Conservation (phyloP, 2,113 vertebrate genomes). For the Ornithorhynchus anatinus region DNA sequence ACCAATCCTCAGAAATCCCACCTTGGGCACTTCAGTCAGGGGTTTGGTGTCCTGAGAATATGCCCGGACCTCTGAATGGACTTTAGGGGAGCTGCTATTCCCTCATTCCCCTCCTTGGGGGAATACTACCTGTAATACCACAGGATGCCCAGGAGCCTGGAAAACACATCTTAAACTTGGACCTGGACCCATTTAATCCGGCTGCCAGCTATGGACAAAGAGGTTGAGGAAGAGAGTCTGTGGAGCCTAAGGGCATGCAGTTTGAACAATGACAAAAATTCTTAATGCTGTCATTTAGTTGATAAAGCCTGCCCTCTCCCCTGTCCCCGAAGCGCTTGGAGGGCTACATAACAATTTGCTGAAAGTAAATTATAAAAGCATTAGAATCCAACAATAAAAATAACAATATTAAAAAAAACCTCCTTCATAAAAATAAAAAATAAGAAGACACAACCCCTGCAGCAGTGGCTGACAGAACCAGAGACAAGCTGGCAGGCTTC, state of each 20-base stretch:
- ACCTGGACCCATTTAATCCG: too few species aligned
- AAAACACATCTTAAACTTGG: too few species aligned
- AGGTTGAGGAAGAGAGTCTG: neutral
- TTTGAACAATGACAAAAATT: neutral
- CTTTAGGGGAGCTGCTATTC: too few species aligned
- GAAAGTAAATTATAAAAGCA: constrained; percentile 54
- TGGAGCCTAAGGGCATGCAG: neutral
- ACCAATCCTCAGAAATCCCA: too few species aligned
- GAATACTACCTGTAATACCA: too few species aligned
- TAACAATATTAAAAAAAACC: constrained; percentile 57
- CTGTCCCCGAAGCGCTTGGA: neutral
- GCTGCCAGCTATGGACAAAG: too few species aligned
- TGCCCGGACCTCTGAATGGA: too few species aligned
- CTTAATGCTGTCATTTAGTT: too few species aligned
- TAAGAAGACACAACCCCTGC: constrained; percentile 28
- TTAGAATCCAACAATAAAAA: constrained; percentile 51
- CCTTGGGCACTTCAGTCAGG: too few species aligned
- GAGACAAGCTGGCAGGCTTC: constrained; percentile 26
- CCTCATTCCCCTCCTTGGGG: too few species aligned
- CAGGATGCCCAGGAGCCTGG: too few species aligned
- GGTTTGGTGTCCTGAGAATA: too few species aligned
- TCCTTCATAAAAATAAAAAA: constrained; percentile 16
- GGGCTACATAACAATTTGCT: constrained; percentile 7
- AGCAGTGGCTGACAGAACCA: constrained; percentile 13
- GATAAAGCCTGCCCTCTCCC: neutral